Conservation (phyloP, 2,888 invertebrate genomes). For the Drosophila putrida region DNA sequence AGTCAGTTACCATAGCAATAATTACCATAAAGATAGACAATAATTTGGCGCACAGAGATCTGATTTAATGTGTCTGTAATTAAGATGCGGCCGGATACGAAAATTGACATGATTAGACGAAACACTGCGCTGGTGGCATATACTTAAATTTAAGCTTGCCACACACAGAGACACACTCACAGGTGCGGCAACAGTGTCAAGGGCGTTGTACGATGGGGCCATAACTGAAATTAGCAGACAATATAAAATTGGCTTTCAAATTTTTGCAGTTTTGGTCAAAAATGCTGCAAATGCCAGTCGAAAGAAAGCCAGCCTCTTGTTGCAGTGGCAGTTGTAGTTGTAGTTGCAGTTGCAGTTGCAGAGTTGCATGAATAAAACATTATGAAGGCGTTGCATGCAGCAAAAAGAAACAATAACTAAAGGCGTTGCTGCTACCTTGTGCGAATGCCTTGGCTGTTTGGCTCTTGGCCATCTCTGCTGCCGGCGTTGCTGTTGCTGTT, state of each 20-base stretch:
- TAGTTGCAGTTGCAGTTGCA: conserved; percentile 5
- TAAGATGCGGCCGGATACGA: conserved; percentile 66
- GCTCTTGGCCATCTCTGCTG: conserved; percentile 20
- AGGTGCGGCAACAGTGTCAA: conserved; percentile 59
- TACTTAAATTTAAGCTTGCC: conserved; percentile 26
- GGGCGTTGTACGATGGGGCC: conserved; percentile 32
- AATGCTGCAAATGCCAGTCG: conserved; percentile 23
- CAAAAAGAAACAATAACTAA: conserved; percentile 77
- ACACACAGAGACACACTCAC: neutral
- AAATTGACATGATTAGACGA: conserved; percentile 59
- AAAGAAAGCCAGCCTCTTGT: conserved; percentile 35
- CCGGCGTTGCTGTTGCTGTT: conserved; percentile 7
- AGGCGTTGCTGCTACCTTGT: conserved; percentile 76
- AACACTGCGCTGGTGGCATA: conserved; percentile 46
- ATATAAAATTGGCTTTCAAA: conserved; percentile 38
- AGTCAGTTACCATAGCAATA: conserved; percentile 63
- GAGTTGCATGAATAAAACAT: conserved; percentile 73
- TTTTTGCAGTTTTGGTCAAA: conserved; percentile 19
- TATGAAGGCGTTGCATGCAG: conserved; percentile 75
- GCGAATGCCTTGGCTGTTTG: conserved; percentile 31
- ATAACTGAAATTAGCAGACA: conserved; percentile 36
- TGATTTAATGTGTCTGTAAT: conserved; percentile 41
- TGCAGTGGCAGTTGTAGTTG: conserved; percentile 35
- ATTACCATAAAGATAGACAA: conserved; percentile 70
- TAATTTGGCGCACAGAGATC: conserved; percentile 58